Conservation (phyloP, 1,140 invertebrate species). For the Parapsyche elsis region DNA sequence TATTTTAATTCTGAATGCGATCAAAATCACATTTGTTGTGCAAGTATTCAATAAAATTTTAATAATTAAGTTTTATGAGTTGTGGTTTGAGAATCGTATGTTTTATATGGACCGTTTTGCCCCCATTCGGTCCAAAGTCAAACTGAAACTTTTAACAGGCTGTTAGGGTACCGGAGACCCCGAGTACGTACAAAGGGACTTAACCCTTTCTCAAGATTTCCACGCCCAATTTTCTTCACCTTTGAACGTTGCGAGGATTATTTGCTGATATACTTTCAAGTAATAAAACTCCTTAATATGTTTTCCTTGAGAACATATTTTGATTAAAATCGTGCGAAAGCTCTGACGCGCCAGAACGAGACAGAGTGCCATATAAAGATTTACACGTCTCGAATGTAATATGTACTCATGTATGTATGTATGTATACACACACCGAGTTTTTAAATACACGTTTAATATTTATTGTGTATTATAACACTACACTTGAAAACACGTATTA, state of each 20-base stretch:
- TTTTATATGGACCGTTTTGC: conserved; percentile 32
- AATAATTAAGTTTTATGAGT: neutral
- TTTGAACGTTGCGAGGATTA: conserved; percentile 44
- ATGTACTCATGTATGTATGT: neutral
- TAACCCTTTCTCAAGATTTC: conserved; percentile 47
- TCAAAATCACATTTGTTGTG: no score
- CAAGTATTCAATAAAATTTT: no score
- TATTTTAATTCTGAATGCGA: no score
- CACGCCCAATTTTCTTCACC: conserved; percentile 47
- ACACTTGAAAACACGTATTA: neutral
- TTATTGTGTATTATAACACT: conserved; percentile 6
- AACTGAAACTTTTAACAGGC: conserved; percentile 47
- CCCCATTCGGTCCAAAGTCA: conserved; percentile 46
- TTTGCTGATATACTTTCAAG: conserved; percentile 46
- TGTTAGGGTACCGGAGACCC: conserved; percentile 37
- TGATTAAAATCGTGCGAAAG: conserved; percentile 43
- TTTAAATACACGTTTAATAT: neutral
- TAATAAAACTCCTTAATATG: conserved; percentile 48
- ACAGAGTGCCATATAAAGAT: conserved; percentile 28
- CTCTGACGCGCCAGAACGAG: neutral
- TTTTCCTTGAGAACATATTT: conserved; percentile 46
- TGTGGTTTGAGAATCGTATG: conserved; percentile 29
- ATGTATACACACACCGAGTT: neutral
- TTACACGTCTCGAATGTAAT: conserved; percentile 9
- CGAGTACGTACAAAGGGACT: conserved; percentile 40